A percentile compares a stretch with the other conserved stretches of the same genome.
phyloP scores from a whole-genome alignment of 53 echinoderm and acorn worm genomes.

The Echinarachnius parma region DNA sequence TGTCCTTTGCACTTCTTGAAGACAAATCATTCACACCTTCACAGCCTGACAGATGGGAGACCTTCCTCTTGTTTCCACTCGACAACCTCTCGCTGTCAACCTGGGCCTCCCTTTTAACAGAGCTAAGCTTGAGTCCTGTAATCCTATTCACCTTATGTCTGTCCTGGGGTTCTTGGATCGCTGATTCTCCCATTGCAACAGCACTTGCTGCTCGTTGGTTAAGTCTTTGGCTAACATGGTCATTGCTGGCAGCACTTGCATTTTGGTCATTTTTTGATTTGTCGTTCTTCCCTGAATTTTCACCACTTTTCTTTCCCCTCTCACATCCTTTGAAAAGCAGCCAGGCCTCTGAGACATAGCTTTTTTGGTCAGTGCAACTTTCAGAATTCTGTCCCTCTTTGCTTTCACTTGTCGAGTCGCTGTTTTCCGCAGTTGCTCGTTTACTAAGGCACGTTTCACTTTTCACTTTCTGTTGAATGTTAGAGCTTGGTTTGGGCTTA shows the following conservation, averaged over 20 bases:
- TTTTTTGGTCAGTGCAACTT: conserved; percentile 22
- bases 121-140: conserved; percentile 21
- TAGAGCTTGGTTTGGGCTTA: background rate
- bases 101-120: background rate
- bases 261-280: background rate
- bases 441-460: conserved; percentile 30
- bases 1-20: background rate
- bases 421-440: background rate
- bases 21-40: too few species aligned
- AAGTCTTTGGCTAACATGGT: background rate
- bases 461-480: conserved; percentile 7
- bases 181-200: background rate
- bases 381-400: background rate
- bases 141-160: conserved; percentile 16
- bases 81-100: background rate
- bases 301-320: background rate
- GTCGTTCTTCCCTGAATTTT: background rate
- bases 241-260: background rate
- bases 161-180: background rate
- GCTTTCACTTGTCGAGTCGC: background rate
- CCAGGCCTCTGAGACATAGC: conserved; percentile 32
- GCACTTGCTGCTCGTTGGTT: background rate
- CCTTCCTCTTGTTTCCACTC: background rate
- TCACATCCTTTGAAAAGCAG: conserved; percentile 29
- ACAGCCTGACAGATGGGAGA: background rate